Conservation (phyloP, 2,113 vertebrate species). For the Otus sunia region DNA sequence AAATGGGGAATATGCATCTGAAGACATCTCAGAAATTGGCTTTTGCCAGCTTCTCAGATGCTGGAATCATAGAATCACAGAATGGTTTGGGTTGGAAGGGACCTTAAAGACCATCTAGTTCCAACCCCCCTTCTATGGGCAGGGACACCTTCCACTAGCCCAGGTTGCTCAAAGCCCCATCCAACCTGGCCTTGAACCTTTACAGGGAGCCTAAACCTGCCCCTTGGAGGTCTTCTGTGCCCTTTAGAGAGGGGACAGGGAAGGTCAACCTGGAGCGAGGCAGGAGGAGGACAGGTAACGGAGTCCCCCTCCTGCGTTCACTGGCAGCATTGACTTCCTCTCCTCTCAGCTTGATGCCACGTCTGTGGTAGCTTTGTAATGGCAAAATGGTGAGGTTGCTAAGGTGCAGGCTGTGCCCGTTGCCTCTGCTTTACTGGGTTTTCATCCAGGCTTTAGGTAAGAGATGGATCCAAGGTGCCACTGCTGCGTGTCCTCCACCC, state of each 20-base stretch:
- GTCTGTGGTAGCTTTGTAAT: background rate
- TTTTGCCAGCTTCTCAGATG: background rate
- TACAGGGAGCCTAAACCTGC: background rate
- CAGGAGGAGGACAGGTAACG: background rate
- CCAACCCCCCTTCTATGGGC: too few relatives aligned
- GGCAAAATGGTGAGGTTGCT: background rate
- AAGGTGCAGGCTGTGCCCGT: background rate
- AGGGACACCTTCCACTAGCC: too few relatives aligned
- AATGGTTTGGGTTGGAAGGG: too few relatives aligned
- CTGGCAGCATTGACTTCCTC: rapidly evolving
- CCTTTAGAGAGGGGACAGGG: background rate
- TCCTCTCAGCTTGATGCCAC: background rate
- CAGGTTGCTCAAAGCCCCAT: too few relatives aligned
- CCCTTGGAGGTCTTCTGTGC: background rate
- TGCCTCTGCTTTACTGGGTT: background rate
- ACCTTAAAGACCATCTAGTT: too few relatives aligned
- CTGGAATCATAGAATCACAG: background rate
- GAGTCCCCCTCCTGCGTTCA: background rate
- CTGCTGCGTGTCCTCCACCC: background rate
- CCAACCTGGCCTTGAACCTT: too few relatives aligned
- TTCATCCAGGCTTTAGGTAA: background rate
- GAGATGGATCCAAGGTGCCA: background rate
- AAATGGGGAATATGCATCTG: background rate
- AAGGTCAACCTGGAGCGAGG: background rate
- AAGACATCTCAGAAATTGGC: background rate